Conservation (phyloP, 2,797 vertebrate genomes). For the Lerista edwardsae region DNA sequence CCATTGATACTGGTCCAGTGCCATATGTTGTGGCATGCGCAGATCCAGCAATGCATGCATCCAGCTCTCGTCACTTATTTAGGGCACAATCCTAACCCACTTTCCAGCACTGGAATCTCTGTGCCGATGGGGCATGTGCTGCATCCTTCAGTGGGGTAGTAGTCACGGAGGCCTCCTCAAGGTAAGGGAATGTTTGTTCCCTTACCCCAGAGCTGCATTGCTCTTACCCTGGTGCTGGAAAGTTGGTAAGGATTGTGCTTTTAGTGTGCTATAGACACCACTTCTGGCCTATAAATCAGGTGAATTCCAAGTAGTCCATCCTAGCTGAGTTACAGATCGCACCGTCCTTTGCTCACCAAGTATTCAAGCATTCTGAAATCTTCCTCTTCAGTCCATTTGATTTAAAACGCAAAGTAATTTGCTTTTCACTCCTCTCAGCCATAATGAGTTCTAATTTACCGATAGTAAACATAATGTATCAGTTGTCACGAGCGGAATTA, state of each 20-base stretch:
- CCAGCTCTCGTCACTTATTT: neutral
- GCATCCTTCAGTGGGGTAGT: too few species aligned
- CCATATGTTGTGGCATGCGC: neutral
- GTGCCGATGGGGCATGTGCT: too few species aligned
- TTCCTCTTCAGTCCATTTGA: neutral
- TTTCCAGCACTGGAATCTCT: too few species aligned
- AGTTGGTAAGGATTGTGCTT: too few species aligned
- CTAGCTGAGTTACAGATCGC: neutral
- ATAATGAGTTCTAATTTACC: neutral
- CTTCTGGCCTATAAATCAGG: neutral
- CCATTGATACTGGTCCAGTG: too few species aligned
- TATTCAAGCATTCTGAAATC: neutral
- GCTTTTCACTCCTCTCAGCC: slow-evolving; percentile 13
- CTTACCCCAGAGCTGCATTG: too few species aligned
- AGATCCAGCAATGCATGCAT: neutral
- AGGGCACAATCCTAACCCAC: too few species aligned
- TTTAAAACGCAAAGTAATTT: neutral
- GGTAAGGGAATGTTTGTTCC: too few species aligned
- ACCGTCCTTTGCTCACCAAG: neutral
- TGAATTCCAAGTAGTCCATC: neutral
- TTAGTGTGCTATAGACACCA: neutral
- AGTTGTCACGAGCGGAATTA: slow-evolving; percentile 24
- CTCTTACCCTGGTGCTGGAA: too few species aligned
- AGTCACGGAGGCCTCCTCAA: too few species aligned
- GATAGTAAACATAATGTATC: slow-evolving; percentile 23